Evolutionary conservation across 2,797 vertebrate species (phyloP).

Genomic region (Alosa sapidissima): DNA sequence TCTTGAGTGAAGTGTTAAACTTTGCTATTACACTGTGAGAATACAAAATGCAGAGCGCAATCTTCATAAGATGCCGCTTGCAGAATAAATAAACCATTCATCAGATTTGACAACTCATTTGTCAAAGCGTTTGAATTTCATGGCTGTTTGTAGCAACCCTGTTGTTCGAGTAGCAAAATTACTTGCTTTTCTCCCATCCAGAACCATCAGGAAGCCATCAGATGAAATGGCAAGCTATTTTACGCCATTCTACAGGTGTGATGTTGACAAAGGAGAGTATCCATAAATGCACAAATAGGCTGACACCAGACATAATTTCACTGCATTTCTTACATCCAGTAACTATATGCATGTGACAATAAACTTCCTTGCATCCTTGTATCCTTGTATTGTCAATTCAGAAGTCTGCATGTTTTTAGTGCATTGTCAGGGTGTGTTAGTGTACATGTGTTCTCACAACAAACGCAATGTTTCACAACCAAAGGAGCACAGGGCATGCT

Average conservation of each 20-base stretch:
- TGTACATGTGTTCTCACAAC: background rate
- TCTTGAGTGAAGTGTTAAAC: background rate
- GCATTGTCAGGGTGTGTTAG: background rate
- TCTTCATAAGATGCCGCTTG: slow-evolving; percentile 3
- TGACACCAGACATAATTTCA: too few relatives aligned
- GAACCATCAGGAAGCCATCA: background rate
- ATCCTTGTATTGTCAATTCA: background rate
- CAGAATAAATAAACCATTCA: slow-evolving; percentile 7
- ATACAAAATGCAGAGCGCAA: background rate
- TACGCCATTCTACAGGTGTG: background rate
- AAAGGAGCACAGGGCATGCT: background rate
- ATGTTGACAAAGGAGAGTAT: background rate
- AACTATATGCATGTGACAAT: too few relatives aligned
- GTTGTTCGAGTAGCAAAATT: background rate
- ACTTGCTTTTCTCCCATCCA: background rate
- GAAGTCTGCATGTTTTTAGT: background rate
- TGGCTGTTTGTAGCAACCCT: background rate
- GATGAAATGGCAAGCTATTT: background rate
- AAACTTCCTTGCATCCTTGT: too few relatives aligned
- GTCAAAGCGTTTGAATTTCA: background rate
- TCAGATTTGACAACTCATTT: slow-evolving; percentile 14
- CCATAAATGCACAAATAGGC: too few relatives aligned
- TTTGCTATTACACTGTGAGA: background rate
- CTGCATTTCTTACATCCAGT: too few relatives aligned
- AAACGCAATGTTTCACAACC: background rate